phyloP scores from a whole-genome alignment of 2,113 vertebrate genomes.

The Rostratula benghalensis region DNA sequence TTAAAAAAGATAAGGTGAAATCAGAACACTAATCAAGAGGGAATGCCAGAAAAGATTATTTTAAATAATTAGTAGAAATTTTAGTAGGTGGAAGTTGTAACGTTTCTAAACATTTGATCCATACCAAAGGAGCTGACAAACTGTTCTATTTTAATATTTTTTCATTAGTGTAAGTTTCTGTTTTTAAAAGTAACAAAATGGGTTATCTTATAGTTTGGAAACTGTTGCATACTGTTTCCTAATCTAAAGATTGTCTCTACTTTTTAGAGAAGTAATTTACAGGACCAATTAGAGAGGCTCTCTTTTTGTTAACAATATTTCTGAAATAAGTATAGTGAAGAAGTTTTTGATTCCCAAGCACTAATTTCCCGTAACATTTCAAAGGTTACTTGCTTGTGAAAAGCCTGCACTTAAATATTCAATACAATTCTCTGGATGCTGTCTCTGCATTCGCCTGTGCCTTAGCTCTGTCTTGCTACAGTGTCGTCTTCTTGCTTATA shows the following conservation, averaged over 20 bases:
- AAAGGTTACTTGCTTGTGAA: not conserved
- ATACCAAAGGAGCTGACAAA: not conserved
- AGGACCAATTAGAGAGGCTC: not conserved
- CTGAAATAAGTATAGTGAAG: not conserved
- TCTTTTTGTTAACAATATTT: not conserved
- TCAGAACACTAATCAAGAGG: constrained; percentile 20
- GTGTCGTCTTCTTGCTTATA: constrained; percentile 40
- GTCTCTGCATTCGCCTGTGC: not conserved
- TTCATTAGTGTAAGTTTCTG: not conserved
- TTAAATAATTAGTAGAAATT: not conserved
- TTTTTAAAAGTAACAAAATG: not conserved
- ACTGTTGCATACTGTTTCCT: not conserved
- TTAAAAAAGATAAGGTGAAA: constrained; percentile 71
- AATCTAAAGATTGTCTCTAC: not conserved
- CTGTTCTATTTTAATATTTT: not conserved
- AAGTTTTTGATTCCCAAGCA: not conserved
- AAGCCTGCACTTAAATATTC: not conserved
- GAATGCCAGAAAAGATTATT: constrained; percentile 1
- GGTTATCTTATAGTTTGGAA: not conserved
- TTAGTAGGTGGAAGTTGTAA: not conserved
- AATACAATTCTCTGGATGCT: not conserved
- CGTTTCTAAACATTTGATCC: too few species aligned
- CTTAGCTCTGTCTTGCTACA: not conserved
- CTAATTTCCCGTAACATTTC: constrained; percentile 25
- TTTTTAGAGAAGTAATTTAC: not conserved